These are phyloP conservation scores for Tringa solitaria DNA, from an alignment of 2,113 vertebrate species.

Conservation along the genomic window DNA sequence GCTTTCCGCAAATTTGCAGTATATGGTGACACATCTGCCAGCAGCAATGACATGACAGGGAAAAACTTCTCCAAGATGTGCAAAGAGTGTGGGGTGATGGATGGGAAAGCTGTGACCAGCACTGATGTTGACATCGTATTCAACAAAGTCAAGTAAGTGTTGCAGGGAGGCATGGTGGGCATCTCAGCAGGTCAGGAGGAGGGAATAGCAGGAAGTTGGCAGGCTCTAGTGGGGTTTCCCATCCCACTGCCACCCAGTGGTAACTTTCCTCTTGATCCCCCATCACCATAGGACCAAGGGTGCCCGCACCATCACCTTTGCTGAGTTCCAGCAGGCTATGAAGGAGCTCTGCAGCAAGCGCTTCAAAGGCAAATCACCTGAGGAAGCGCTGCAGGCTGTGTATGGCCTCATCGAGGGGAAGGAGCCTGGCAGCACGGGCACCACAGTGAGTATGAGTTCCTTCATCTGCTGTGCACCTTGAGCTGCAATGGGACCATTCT, in stretches of 20 bases:
- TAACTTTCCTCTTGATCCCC: background rate
- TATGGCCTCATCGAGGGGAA: slow-evolving; percentile 81
- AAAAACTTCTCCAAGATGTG: slow-evolving; percentile 91
- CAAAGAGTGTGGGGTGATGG: slow-evolving; percentile 86
- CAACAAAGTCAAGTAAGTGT: slow-evolving; percentile 89
- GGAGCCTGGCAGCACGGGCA: slow-evolving; percentile 73
- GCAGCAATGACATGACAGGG: slow-evolving; percentile 80
- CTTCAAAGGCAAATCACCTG: slow-evolving; percentile 79
- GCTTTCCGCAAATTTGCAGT: slow-evolving; percentile 82
- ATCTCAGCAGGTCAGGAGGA: rapidly evolving
- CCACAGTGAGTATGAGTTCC: slow-evolving; percentile 75
- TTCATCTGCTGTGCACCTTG: too few species aligned
- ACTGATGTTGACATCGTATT: slow-evolving; percentile 88
- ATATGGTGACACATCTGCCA: slow-evolving; percentile 81
- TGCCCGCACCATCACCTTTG: slow-evolving; percentile 81
- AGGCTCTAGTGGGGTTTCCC: rapidly evolving
- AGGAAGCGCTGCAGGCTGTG: slow-evolving; percentile 79
- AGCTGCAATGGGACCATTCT: rapidly evolving
- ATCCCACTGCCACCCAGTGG: background rate
- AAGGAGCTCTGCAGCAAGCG: slow-evolving; percentile 81
- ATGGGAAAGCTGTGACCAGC: slow-evolving; percentile 81
- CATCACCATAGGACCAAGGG: slow-evolving; percentile 73
- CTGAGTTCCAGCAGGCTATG: slow-evolving; percentile 84
- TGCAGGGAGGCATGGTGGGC: rapidly evolving
- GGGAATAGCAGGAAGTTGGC: rapidly evolving